These are phyloP conservation scores for Phymatocera aterrima DNA, from an alignment of 2,888 invertebrate species.

Conservation along the genomic window DNA sequence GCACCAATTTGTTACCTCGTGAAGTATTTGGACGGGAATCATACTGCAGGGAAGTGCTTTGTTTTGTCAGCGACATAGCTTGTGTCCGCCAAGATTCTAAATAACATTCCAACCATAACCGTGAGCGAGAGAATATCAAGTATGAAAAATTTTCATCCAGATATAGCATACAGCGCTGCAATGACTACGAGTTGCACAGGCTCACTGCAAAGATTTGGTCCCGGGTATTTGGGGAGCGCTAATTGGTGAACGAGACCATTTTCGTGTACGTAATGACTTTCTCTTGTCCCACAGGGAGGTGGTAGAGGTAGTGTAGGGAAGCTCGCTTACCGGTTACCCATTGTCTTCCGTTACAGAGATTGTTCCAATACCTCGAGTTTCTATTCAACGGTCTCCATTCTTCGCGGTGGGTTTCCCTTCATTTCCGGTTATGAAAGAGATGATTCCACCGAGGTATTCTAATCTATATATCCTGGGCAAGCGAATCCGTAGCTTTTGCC, in stretches of 20 bases:
- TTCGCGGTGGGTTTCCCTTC: conserved; percentile 37
- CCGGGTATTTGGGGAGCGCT: conserved; percentile 31
- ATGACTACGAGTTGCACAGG: neutral
- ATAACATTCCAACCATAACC: neutral
- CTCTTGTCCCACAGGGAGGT: conserved; percentile 24
- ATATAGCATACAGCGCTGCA: neutral
- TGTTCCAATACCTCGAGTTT: conserved; percentile 39
- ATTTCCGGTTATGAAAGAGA: conserved; percentile 45
- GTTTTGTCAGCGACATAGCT: conserved; percentile 12
- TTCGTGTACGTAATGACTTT: conserved; percentile 43
- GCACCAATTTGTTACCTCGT: conserved; percentile 14
- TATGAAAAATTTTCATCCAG: neutral
- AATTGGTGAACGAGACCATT: conserved; percentile 43
- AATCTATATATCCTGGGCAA: neutral
- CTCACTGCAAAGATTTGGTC: neutral
- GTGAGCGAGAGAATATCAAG: neutral
- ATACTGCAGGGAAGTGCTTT: conserved; percentile 19
- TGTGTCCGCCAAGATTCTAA: conserved; percentile 5
- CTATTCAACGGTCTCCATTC: conserved; percentile 42
- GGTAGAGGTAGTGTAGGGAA: conserved; percentile 13
- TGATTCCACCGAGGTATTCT: conserved; percentile 32
- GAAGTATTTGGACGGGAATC: conserved; percentile 18
- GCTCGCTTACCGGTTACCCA: conserved; percentile 42
- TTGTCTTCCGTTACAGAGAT: conserved; percentile 39
- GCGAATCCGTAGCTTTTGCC: neutral